Conservation (phyloP, 2,113 vertebrate species). For the Narcine bancroftii region DNA sequence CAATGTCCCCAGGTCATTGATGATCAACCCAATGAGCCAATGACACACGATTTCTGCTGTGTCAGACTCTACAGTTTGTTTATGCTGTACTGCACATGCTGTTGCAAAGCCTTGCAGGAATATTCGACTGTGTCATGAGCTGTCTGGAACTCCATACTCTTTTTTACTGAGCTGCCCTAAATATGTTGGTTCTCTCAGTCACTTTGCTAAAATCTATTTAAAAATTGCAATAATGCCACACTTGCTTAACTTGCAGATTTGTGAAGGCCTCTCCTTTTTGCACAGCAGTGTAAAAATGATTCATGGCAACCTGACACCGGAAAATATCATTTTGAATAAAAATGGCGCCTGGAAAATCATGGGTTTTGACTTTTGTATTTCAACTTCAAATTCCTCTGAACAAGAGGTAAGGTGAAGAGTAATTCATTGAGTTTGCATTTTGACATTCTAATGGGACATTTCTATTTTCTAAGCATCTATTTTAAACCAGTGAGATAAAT, state of each 20-base stretch:
- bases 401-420: slow-evolving; percentile 68
- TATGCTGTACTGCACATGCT: background rate
- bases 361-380: slow-evolving; percentile 96
- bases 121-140: background rate
- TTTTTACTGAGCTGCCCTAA: too few species aligned
- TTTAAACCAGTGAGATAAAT: too few species aligned
- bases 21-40: background rate
- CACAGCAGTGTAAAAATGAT: slow-evolving; percentile 98
- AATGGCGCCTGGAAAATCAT: slow-evolving; percentile 98
- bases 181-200: too few species aligned
- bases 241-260: slow-evolving; percentile 62
- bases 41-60: too few species aligned
- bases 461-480: background rate
- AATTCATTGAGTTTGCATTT: background rate
- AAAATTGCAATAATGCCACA: background rate
- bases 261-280: slow-evolving; percentile 91
- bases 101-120: background rate
- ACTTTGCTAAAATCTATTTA: background rate
- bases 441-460: background rate
- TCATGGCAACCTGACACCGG: slow-evolving; percentile 83
- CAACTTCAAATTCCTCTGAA: slow-evolving; percentile 82
- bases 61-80: background rate
- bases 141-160: background rate
- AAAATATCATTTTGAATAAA: slow-evolving; percentile 97
- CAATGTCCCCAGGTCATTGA: too few species aligned